Percentiles rank a stretch among this genome's conserved stretches.
Evolutionary conservation across 1,140 invertebrate genomes (phyloP).

Genomic region (Drosophila teissieri): DNA sequence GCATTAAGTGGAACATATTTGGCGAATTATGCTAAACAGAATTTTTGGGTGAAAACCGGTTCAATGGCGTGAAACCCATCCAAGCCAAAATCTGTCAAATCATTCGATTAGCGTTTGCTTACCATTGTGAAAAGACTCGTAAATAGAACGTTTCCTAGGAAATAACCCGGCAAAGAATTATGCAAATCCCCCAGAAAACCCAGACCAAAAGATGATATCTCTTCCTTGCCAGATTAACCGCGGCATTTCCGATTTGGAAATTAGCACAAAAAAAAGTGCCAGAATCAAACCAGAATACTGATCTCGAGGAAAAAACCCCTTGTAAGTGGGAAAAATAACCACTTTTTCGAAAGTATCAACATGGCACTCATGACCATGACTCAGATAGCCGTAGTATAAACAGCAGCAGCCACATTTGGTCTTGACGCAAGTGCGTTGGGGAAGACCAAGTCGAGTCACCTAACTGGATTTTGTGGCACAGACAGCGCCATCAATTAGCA

Average conservation of each 20-base stretch:
- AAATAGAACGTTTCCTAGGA: constrained; percentile 70
- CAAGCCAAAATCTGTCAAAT: constrained; percentile 23
- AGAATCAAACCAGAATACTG: constrained; percentile 55
- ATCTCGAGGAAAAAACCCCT: constrained; percentile 63
- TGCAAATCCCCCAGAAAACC: constrained; percentile 53
- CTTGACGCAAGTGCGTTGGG: constrained; percentile 64
- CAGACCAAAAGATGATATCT: constrained; percentile 15
- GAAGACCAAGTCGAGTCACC: constrained; percentile 61
- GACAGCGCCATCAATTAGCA: constrained; percentile 47
- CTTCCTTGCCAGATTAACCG: constrained; percentile 19
- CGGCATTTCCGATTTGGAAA: constrained; percentile 62
- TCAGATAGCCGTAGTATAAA: constrained; percentile 52
- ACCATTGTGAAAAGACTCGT: constrained; percentile 21
- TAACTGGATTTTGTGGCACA: constrained; percentile 42
- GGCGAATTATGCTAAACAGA: constrained; percentile 57
- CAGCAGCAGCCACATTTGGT: constrained; percentile 8
- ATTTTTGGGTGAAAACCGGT: constrained; percentile 46
- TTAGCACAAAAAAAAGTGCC: constrained; percentile 46
- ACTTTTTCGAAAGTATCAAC: constrained; percentile 65
- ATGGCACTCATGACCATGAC: constrained; percentile 67
- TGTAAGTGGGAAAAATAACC: constrained; percentile 71
- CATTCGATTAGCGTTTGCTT: constrained; percentile 26
- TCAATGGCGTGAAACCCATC: constrained; percentile 22
- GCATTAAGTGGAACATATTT: constrained; percentile 58
- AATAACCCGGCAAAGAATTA: constrained; percentile 49